Conservation (phyloP, 2,797 vertebrate species). For the Thalassophryne amazonica region DNA sequence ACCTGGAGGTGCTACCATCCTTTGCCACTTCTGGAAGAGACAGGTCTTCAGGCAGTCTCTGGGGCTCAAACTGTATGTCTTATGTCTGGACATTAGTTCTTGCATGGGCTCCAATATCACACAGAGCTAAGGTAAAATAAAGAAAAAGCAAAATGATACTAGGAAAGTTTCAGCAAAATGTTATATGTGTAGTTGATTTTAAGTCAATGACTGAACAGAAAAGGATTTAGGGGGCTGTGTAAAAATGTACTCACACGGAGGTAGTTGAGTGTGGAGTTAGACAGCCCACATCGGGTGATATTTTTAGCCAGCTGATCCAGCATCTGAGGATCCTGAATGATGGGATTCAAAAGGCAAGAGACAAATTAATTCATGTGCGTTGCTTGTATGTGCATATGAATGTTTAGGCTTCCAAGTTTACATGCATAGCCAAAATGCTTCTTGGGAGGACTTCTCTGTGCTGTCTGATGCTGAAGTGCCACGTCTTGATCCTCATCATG, state of each 20-base stretch:
- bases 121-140: conserved; percentile 83
- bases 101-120: conserved; percentile 99
- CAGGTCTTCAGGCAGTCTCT: conserved; percentile 99
- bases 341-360: not conserved
- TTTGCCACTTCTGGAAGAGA: conserved; percentile 99
- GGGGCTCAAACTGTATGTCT: conserved; percentile 98
- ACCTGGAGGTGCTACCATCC: conserved; percentile 98
- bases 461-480: conserved; percentile 99
- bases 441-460: conserved; percentile 97
- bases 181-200: not conserved
- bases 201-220: not conserved
- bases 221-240: not conserved
- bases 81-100: conserved; percentile 99
- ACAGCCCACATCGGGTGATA: conserved; percentile 97
- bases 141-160: not conserved
- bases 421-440: conserved; percentile 98
- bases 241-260: conserved; percentile 88
- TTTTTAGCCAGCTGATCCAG: conserved; percentile 99
- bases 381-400: not conserved
- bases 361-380: not conserved
- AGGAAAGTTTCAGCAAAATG: not conserved
- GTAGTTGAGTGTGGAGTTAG: conserved; percentile 99
- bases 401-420: conserved; percentile 68
- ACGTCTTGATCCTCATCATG: conserved; percentile 99
- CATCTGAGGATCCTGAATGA: conserved; percentile 93